phyloP scores from a whole-genome alignment of 2,888 invertebrate species.

The Saturnia pavonia region DNA sequence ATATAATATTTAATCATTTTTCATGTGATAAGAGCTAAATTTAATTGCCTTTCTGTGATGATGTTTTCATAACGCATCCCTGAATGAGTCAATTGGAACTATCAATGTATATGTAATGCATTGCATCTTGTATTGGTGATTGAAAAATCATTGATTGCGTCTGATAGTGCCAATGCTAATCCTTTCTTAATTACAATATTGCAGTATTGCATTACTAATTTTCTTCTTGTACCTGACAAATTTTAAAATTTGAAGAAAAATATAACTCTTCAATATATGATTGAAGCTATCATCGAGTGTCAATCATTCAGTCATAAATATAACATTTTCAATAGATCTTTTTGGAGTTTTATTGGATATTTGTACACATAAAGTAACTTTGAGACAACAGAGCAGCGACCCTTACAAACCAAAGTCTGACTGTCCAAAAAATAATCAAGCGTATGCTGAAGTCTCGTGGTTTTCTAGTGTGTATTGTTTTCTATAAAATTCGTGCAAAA shows the following conservation, averaged over 20 bases:
- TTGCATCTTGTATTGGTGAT: too few relatives aligned
- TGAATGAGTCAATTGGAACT: too few relatives aligned
- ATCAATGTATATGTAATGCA: too few relatives aligned
- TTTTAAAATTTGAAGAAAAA: background rate
- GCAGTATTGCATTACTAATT: background rate
- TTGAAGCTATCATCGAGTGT: background rate
- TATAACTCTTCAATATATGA: background rate
- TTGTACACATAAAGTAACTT: background rate
- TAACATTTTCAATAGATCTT: background rate
- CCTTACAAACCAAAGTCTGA: too few relatives aligned
- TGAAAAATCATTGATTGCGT: too few relatives aligned
- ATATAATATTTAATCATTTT: background rate
- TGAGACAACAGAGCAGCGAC: background rate
- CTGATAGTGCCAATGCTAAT: too few relatives aligned
- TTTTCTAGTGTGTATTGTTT: too few relatives aligned
- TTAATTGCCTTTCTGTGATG: background rate
- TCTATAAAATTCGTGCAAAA: too few relatives aligned
- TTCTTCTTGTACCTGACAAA: background rate
- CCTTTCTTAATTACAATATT: too few relatives aligned
- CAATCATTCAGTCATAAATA: background rate
- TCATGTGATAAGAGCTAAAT: too few relatives aligned
- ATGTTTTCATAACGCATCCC: background rate
- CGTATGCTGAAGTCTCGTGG: too few relatives aligned
- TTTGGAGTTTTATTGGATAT: background rate
- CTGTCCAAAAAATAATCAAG: too few relatives aligned